These are phyloP conservation scores for Macrotis lagotis DNA, from an alignment of 2,113 vertebrate genomes.

Conservation along the genomic window DNA sequence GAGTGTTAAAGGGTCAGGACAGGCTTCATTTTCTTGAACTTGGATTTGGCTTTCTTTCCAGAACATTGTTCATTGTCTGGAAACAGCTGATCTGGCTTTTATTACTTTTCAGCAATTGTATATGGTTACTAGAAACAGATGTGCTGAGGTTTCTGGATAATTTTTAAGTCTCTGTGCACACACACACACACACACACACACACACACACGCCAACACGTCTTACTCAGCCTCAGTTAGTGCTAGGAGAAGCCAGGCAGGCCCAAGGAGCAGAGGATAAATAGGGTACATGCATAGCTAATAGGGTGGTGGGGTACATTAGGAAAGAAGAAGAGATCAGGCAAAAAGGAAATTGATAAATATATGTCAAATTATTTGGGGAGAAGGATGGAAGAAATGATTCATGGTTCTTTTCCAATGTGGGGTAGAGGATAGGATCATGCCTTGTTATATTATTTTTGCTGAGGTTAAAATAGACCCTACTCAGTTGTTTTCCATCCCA, in stretches of 20 bases:
- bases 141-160: constrained; percentile 38
- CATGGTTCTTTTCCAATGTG: background rate
- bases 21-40: background rate
- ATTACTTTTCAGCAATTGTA: background rate
- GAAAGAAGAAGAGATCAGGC: background rate
- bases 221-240: background rate
- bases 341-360: background rate
- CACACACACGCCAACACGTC: background rate
- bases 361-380: background rate
- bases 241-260: background rate
- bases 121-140: constrained; percentile 31
- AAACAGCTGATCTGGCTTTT: constrained; percentile 30
- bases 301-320: background rate
- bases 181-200: background rate
- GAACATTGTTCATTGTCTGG: background rate
- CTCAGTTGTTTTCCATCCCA: background rate
- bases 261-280: background rate
- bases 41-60: background rate
- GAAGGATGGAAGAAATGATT: background rate
- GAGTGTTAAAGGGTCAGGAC: background rate
- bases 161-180: background rate
- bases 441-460: background rate
- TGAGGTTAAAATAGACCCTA: background rate
- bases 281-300: background rate
- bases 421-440: background rate